Conservation (phyloP, 2,888 invertebrate genomes). For the Mythimna lalbum region DNA sequence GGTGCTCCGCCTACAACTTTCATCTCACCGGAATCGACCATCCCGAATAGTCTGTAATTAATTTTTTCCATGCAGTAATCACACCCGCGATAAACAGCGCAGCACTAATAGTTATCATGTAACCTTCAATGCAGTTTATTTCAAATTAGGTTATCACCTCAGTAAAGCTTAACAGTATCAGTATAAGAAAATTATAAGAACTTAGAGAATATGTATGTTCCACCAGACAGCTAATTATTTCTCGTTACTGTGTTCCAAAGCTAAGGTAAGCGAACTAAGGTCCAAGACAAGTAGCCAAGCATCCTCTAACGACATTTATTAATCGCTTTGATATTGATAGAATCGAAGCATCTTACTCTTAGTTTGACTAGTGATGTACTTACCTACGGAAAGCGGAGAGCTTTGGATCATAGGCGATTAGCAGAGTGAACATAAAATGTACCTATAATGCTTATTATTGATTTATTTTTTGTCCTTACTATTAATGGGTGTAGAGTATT, state of each 20-base stretch:
- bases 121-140: neutral
- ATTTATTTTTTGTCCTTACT: too few relatives aligned
- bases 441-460: too few relatives aligned
- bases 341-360: conserved; percentile 27
- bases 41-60: too few relatives aligned
- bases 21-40: too few relatives aligned
- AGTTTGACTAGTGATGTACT: neutral
- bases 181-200: neutral
- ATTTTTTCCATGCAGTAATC: too few relatives aligned
- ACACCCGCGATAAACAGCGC: too few relatives aligned
- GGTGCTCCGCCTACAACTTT: too few relatives aligned
- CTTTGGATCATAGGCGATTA: neutral
- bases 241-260: conserved; percentile 1
- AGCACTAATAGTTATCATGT: too few relatives aligned
- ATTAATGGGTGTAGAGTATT: too few relatives aligned
- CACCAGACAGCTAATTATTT: conserved; percentile 7
- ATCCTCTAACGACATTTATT: conserved; percentile 30
- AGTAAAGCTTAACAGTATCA: neutral
- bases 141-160: neutral
- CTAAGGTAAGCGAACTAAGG: neutral
- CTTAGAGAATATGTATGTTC: neutral
- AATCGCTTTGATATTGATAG: conserved; percentile 39
- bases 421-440: neutral
- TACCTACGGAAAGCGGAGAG: neutral
- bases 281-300: conserved; percentile 8